Conservation (phyloP, 2,113 vertebrate species). For the Cercopithecus mona region DNA sequence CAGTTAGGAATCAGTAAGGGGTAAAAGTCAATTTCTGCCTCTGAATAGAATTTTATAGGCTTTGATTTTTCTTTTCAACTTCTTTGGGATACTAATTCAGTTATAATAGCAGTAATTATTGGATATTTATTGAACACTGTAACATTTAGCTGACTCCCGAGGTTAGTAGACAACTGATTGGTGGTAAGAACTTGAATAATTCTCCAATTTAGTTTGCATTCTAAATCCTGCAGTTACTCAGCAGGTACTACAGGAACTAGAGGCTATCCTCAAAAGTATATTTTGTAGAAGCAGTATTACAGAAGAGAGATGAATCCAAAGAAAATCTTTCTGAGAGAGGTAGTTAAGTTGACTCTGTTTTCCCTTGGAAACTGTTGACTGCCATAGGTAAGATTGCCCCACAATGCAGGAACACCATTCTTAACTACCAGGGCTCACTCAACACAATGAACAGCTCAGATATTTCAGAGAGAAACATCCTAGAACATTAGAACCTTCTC, state of each 20-base stretch:
- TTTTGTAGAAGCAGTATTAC: background rate
- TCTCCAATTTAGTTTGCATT: background rate
- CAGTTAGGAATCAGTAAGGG: background rate
- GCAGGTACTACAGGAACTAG: background rate
- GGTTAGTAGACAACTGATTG: background rate
- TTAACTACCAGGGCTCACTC: background rate
- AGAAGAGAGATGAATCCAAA: background rate
- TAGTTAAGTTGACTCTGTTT: background rate
- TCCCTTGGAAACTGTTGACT: background rate
- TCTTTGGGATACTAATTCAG: background rate
- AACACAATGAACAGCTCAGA: background rate
- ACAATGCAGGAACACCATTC: background rate
- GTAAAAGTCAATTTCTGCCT: background rate
- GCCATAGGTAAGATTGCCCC: no score
- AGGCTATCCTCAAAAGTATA: background rate
- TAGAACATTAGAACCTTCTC: background rate
- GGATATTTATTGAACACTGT: background rate
- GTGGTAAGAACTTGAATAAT: background rate
- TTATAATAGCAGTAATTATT: background rate
- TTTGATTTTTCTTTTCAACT: background rate
- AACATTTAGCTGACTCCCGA: background rate
- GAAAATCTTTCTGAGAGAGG: background rate
- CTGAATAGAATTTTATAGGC: slow-evolving; percentile 1
- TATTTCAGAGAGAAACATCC: background rate
- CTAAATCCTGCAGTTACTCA: background rate